phyloP scores from a whole-genome alignment of 2,113 vertebrate species.

The Xenotilapia caudafasciata region DNA sequence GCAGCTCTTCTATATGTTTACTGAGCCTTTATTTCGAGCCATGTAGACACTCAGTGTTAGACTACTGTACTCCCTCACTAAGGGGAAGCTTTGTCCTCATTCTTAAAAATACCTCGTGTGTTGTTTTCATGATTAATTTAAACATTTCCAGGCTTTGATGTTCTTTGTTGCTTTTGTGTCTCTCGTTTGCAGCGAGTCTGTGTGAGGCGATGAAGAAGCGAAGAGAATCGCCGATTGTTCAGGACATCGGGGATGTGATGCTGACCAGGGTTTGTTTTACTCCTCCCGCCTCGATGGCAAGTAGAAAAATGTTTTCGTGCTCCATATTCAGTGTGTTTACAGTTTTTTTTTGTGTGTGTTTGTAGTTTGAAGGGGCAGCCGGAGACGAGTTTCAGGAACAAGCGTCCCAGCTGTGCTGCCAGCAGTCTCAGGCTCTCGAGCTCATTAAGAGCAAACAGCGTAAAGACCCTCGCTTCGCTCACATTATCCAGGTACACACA shows the following conservation, averaged over 20 bases:
- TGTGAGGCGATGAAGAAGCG: constrained; percentile 86
- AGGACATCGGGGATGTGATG: constrained; percentile 85
- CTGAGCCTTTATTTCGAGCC: not conserved
- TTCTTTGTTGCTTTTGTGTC: not conserved
- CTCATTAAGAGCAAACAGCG: constrained; percentile 89
- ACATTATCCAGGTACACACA: constrained; percentile 61
- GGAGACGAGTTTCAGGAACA: constrained; percentile 86
- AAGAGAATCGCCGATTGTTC: constrained; percentile 82
- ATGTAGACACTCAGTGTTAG: not conserved
- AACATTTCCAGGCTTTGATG: not conserved
- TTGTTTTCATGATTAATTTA: not conserved
- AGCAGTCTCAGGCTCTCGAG: constrained; percentile 84
- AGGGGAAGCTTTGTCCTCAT: accelerated
- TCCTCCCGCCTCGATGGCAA: accelerated
- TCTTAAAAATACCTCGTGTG: too few relatives aligned
- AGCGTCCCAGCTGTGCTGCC: constrained; percentile 82
- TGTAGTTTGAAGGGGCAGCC: constrained; percentile 81
- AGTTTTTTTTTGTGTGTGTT: not conserved
- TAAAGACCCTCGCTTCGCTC: constrained; percentile 87
- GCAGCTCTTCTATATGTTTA: not conserved
- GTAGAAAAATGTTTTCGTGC: accelerated
- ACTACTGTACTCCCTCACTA: too few relatives aligned
- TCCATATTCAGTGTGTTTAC: not conserved
- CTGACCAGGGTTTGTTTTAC: constrained; percentile 75
- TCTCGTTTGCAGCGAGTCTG: constrained; percentile 73